A percentile compares a stretch with the other conserved stretches of the same genome.
Evolutionary conservation across 2,113 vertebrate genomes (phyloP).

Genomic region (Pterocles burchelli): DNA sequence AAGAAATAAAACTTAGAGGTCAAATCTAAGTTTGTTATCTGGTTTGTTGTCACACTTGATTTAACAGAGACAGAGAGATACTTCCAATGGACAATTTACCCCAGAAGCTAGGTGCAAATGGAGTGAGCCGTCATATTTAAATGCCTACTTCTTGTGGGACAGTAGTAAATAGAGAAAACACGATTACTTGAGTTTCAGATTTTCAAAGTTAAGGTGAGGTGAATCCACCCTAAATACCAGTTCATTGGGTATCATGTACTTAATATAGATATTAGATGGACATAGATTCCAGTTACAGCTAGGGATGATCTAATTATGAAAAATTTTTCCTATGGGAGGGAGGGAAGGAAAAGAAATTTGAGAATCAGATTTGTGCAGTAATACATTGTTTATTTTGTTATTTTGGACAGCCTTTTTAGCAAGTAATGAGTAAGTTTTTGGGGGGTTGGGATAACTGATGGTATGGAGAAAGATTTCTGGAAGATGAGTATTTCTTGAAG

Average conservation of each 20-base stretch:
- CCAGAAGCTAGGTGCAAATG: neutral
- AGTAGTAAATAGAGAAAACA: neutral
- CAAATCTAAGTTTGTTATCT: neutral
- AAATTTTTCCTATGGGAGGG: neutral
- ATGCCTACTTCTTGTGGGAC: neutral
- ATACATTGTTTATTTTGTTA: neutral
- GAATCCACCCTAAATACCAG: neutral
- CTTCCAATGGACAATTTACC: neutral
- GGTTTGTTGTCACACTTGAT: neutral
- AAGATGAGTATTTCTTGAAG: neutral
- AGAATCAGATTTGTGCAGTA: neutral
- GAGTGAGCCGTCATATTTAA: neutral
- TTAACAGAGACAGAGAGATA: neutral
- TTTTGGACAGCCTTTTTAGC: neutral
- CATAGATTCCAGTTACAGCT: neutral
- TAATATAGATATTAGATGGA: neutral
- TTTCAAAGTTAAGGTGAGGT: neutral
- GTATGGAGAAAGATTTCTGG: neutral
- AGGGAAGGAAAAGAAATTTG: neutral
- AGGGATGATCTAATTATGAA: neutral
- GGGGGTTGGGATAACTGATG: neutral
- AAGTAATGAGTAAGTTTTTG: neutral
- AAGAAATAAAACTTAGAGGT: neutral
- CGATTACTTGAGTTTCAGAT: neutral
- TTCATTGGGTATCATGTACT: neutral